Base-by-base conservation (phyloP, 2,113 vertebrate genomes). In the Aphyosemion australe region DNA sequence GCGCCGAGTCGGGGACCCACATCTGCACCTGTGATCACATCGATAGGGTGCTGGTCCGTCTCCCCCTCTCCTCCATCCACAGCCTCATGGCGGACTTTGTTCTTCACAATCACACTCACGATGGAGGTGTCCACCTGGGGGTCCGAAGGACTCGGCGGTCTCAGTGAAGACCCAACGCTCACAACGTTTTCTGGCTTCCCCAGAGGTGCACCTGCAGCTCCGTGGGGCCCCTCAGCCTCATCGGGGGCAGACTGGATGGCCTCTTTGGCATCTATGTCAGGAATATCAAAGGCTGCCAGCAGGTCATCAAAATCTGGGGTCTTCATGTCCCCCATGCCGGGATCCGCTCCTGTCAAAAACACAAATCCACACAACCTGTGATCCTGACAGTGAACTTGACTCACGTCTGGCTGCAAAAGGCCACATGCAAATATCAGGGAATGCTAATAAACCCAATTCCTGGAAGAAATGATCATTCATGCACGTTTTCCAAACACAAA, bases 221-320 rank as follows among this genome's bases (percentile, higher is more conserved):
- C 1, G 4, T 93, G 92, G 5, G 90, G 71, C 0, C 95, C 94
- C 0, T 92, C 89, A 0, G 94, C 93, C 42, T 93, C 92, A 66
- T 97, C 96, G 0, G 95, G 94, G 34, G 91, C 91, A 0, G 96
- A 94, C 5, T 95, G 94, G 61, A 98, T 97, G 85, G 95, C 95
- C 85, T 97, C 96, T 46, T 96, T 96, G 0, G 96, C 91, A 84
- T 98, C 95, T 4, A 98, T 96, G 84, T 98, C 96, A 0, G 96
- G 96, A 58, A 98, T 98, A 85, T 98, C 96, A 41, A 98, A 98
- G 4, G 96, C 96, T 62, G 96, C 96, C 90, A 98, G 82, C 5
- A 98, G 95, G 92, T 98, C 96, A 34, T 98, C 96, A 0, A 98
- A 98, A 78, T 98, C 96, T 21, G 96, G 96, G 31, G 96, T 97